Evolutionary conservation across 2,797 vertebrate species (phyloP), one percentile per base, ranked within the genome.

Genomic region (Gastrophryne carolinensis): DNA sequence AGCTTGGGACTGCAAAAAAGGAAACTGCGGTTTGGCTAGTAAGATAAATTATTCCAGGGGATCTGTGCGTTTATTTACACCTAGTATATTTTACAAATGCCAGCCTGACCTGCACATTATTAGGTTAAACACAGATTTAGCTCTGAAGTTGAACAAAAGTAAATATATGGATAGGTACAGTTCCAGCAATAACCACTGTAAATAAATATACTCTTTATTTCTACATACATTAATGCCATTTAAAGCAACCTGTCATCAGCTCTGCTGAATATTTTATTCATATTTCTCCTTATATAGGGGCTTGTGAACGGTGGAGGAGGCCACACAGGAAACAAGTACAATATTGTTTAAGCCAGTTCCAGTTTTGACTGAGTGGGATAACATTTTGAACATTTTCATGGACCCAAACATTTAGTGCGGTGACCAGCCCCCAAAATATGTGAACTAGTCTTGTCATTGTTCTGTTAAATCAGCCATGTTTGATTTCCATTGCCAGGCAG

Each of bases 51-150:
- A 73, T 73, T 39, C 61, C 47, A 44, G 12, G 24, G 52, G 35
- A 73, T 64, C 58, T 53, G 7, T 56, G 44, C n/a, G 61, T 65
- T 73, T 65, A 73, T 73, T 56, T 73, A 65, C 61, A 65, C 49
- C 71, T 39, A 15, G 12, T 32, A 73, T 17, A 21, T 54, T 54
- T 72, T 72, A 44, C 37, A 72, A 72, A 65, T 44, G 15, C 60
- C 32, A 73, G 24, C 58, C 4, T 64, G 49, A 73, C 71, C 60
- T 73, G 26, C 17, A 26, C 15, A 41, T 56, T 56, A 65, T 10
- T 24, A 65, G 27, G 60, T 73, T 73, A 57, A 65, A 73, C 64
- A 39, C 29, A 53, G 68, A 50, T 61, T 72, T 50, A 60, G 15
- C 39, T 17, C 12, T 24, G 9, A 44, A 57, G 27, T 27, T 19